These are phyloP conservation scores for Cyprinodon tularosa DNA, from an alignment of 2,113 vertebrate genomes.

Conservation along the genomic window DNA sequence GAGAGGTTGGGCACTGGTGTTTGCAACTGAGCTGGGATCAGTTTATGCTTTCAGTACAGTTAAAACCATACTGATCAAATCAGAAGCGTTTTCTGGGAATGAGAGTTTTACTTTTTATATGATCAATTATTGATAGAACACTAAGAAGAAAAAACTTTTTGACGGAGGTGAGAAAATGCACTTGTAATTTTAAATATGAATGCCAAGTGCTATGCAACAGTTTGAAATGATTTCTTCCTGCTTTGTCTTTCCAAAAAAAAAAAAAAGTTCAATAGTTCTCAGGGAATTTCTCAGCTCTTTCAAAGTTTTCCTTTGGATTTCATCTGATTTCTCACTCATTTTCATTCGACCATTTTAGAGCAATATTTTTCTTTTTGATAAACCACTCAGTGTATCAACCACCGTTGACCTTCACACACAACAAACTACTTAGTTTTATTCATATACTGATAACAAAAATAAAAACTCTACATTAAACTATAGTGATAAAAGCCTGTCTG, in stretches of 20 bases:
- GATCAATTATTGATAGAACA: neutral
- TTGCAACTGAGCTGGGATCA: slow-evolving; percentile 31
- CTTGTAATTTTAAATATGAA: neutral
- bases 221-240: neutral
- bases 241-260: neutral
- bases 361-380: neutral
- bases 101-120: neutral
- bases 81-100: neutral
- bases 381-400: neutral
- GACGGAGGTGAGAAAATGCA: neutral
- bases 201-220: neutral
- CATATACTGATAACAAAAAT: too few species aligned
- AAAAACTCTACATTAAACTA: too few species aligned
- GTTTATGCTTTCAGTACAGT: neutral
- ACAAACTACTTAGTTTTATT: neutral
- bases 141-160: neutral
- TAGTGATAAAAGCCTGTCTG: too few species aligned
- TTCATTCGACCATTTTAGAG: neutral
- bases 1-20: slow-evolving; percentile 15
- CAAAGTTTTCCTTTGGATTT: too few species aligned
- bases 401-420: neutral
- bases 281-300: neutral
- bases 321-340: too few species aligned
- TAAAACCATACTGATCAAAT: neutral
- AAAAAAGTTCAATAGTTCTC: neutral